Percentiles rank a stretch among this genome's conserved stretches.
Conservation (phyloP, 2,113 vertebrate genomes). For the Anhinga anhinga region DNA sequence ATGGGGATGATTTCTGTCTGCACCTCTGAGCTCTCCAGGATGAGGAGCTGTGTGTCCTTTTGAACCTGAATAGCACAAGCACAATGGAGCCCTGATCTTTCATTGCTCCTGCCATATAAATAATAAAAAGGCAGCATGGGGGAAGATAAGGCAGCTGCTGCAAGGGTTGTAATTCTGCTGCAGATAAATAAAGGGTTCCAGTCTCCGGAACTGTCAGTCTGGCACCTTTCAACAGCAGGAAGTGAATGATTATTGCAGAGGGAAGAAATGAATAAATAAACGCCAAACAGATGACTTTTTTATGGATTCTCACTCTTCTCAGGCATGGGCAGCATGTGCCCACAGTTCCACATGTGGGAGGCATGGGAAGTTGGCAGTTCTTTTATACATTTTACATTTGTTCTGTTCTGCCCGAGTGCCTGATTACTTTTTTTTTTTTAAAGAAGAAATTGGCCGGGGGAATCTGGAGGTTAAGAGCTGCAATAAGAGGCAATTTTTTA, state of each 20-base stretch:
- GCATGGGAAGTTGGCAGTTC: not conserved
- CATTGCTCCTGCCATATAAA: not conserved
- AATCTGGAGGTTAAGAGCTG: conserved; percentile 42
- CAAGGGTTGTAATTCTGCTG: not conserved
- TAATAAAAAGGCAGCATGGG: not conserved
- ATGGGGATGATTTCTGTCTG: not conserved
- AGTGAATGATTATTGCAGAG: not conserved
- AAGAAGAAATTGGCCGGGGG: not conserved
- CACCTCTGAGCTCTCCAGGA: not conserved
- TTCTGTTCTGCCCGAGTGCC: conserved; percentile 3
- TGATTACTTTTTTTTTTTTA: not conserved
- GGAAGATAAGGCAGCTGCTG: not conserved
- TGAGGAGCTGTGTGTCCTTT: not conserved
- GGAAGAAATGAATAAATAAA: not conserved
- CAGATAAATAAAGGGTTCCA: not conserved
- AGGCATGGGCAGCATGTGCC: not conserved
- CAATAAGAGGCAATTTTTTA: conserved; percentile 38
- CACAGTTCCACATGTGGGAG: not conserved
- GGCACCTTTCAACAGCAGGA: conserved; percentile 8
- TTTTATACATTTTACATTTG: conserved; percentile 9
- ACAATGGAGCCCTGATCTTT: not conserved
- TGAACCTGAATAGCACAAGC: not conserved
- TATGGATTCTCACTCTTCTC: not conserved
- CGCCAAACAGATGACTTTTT: not conserved
- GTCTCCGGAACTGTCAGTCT: conserved; percentile 4